These are phyloP conservation scores for Chloropsis cyanopogon DNA, from an alignment of 2,113 vertebrate species.

Conservation along the genomic window DNA sequence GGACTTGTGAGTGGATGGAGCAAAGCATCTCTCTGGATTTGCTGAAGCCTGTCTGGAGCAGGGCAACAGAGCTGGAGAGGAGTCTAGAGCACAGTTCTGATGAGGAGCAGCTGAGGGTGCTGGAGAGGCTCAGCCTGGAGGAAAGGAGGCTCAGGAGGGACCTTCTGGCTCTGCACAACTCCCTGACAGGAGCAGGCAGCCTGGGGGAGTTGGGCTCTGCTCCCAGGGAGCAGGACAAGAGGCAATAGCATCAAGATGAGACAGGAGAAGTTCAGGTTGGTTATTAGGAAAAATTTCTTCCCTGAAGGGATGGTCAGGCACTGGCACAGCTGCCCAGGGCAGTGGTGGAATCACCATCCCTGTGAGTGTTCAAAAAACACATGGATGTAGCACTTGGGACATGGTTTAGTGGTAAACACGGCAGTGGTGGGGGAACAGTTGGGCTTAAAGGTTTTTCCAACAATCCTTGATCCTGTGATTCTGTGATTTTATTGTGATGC, in stretches of 20 bases:
- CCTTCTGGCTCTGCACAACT: not conserved
- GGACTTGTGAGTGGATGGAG: not conserved
- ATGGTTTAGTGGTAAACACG: not conserved
- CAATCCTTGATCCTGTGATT: not conserved
- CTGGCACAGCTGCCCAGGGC: not conserved
- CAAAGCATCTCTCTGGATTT: not conserved
- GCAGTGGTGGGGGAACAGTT: not conserved
- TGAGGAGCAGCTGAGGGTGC: not conserved
- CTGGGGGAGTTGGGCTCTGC: accelerated
- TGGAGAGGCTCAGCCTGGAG: not conserved
- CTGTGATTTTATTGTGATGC: not conserved
- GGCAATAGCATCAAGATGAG: accelerated
- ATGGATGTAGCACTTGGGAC: not conserved
- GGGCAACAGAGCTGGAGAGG: not conserved
- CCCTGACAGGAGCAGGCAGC: not conserved
- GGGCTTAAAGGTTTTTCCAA: not conserved
- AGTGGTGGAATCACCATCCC: not conserved
- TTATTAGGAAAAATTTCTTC: not conserved
- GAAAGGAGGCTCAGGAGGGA: not conserved
- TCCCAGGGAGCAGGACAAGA: not conserved
- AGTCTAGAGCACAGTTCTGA: not conserved
- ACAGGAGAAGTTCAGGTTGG: not conserved
- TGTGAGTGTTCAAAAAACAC: not conserved
- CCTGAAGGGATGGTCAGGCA: not conserved
- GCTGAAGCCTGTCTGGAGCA: not conserved